These are phyloP conservation scores for Calephelis nemesis DNA, from an alignment of 1,140 invertebrate species.

Conservation along the genomic window DNA sequence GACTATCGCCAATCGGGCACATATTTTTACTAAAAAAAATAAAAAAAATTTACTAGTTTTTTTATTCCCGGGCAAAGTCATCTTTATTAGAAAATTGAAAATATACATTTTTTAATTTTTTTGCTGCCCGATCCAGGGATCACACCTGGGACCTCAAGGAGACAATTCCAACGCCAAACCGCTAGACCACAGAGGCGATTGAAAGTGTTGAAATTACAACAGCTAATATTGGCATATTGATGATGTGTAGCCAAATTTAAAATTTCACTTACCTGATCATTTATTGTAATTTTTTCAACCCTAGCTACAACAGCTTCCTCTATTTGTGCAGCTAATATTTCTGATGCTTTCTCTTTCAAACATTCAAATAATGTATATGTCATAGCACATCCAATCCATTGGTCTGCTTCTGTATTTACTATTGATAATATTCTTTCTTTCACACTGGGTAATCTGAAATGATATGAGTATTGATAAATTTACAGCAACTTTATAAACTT, in stretches of 20 bases:
- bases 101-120: too few species aligned
- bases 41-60: too few species aligned
- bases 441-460: slow-evolving; percentile 83
- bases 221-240: background rate
- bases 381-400: slow-evolving; percentile 93
- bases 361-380: slow-evolving; percentile 97
- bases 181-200: too few species aligned
- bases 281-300: slow-evolving; percentile 73
- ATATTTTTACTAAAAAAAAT: too few species aligned
- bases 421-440: slow-evolving; percentile 85
- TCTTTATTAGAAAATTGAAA: too few species aligned
- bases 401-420: slow-evolving; percentile 86
- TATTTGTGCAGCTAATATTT: slow-evolving; percentile 86
- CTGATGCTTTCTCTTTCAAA: slow-evolving; percentile 89
- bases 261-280: slow-evolving; percentile 56
- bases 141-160: too few species aligned
- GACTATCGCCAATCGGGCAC: too few species aligned
- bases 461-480: slow-evolving; percentile 8
- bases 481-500: background rate
- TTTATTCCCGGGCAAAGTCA: too few species aligned
- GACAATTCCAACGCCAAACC: too few species aligned
- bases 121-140: too few species aligned
- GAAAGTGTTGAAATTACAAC: too few species aligned
- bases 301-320: slow-evolving; percentile 73
- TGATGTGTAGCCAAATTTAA: background rate